phyloP scores from a whole-genome alignment of 2,113 vertebrate species.

The Picathartes gymnocephalus region DNA sequence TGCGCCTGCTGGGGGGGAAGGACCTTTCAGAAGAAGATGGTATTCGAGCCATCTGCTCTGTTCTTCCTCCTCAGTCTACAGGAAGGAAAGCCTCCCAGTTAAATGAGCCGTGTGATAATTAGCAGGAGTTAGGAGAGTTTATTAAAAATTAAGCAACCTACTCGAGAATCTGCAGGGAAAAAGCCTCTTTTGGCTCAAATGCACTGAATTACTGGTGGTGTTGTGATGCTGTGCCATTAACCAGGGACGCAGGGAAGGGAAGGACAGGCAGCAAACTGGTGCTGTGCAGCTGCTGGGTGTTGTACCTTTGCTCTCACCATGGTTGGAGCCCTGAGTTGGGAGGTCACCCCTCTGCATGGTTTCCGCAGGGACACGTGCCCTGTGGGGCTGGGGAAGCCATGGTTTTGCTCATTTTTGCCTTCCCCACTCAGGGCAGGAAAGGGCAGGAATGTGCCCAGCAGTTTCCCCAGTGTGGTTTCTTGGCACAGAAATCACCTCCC shows the following conservation, averaged over 20 bases:
- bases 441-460: background rate
- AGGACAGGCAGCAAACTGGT: background rate
- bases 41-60: constrained; percentile 63
- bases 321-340: accelerated
- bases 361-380: background rate
- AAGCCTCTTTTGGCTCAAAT: background rate
- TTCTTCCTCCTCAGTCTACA: constrained; percentile 22
- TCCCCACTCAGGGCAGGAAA: background rate
- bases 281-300: background rate
- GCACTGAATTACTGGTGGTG: background rate
- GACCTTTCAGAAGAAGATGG: constrained; percentile 22
- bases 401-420: background rate
- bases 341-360: background rate
- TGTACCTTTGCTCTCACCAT: background rate
- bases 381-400: background rate
- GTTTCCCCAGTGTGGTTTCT: background rate
- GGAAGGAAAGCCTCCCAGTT: constrained; percentile 51
- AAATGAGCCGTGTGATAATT: constrained; percentile 53
- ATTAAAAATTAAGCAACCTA: constrained; percentile 63
- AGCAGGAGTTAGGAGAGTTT: constrained; percentile 47
- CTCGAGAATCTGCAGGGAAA: background rate
- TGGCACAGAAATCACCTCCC: background rate
- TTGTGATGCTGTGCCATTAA: background rate
- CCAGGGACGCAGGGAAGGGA: background rate
- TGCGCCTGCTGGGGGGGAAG: background rate